Evolutionary conservation across 2,113 vertebrate species (phyloP).

Genomic region (Bambusicola thoracicus): DNA sequence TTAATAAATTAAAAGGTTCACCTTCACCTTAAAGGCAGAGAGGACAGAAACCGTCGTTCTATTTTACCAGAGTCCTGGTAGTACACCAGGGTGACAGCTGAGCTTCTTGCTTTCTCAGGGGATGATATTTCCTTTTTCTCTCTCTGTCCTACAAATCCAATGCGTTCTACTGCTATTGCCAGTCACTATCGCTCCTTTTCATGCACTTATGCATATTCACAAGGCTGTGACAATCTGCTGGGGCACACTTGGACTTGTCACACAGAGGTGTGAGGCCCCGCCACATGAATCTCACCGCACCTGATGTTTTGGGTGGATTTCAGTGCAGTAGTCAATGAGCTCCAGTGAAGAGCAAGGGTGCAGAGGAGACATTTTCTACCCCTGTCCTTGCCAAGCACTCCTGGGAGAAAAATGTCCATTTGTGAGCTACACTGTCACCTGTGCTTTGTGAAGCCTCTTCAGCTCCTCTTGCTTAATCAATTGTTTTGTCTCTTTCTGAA

Average conservation of each 20-base stretch:
- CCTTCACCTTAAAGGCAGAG: not conserved
- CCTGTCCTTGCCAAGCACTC: rapidly evolving
- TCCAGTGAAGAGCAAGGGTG: not conserved
- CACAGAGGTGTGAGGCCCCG: not conserved
- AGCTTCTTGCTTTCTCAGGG: not conserved
- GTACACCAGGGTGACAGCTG: not conserved
- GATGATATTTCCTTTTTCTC: not conserved
- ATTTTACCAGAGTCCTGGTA: not conserved
- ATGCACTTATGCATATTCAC: not conserved
- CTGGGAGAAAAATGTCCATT: not conserved
- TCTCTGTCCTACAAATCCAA: not conserved
- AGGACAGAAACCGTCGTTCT: not conserved
- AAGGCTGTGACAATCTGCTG: not conserved
- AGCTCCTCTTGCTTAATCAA: constrained; percentile 88
- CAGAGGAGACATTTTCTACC: not conserved
- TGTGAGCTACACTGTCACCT: constrained; percentile 76
- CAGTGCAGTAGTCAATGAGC: not conserved
- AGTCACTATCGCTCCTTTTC: not conserved
- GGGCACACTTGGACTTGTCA: not conserved
- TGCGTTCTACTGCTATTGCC: not conserved
- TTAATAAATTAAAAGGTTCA: not conserved
- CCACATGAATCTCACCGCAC: not conserved
- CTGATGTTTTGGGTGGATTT: not conserved
- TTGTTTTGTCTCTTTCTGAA: constrained; percentile 82
- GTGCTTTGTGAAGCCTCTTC: constrained; percentile 93